Percentiles rank a stretch among this genome's conserved stretches.
Evolutionary conservation across 2,888 invertebrate genomes (phyloP).

Genomic region (Leucophora obtusa): DNA sequence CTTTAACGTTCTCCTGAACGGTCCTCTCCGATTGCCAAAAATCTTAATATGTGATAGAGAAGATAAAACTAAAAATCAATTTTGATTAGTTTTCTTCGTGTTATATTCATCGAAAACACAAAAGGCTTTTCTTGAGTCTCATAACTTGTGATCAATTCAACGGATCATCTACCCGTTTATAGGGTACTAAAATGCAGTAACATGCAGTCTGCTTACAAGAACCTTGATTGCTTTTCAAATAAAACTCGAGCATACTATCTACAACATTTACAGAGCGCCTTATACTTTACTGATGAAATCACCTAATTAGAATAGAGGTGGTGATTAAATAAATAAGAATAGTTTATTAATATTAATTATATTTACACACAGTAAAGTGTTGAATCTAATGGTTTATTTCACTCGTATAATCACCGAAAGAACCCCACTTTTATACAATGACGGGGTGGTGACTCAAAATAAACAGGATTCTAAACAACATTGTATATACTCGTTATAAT

Average conservation of each 20-base stretch:
- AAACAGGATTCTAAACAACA: conserved; percentile 36
- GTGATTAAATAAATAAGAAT: conserved; percentile 33
- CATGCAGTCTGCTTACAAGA: conserved; percentile 51
- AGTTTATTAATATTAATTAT: neutral
- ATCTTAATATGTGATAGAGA: no score
- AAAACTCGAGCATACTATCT: conserved; percentile 50
- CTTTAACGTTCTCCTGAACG: no score
- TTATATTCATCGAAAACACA: no score
- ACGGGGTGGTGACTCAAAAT: neutral
- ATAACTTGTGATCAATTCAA: no score
- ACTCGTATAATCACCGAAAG: conserved; percentile 49
- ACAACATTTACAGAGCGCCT: conserved; percentile 39
- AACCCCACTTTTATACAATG: conserved; percentile 56
- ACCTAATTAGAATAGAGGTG: conserved; percentile 48
- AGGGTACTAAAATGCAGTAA: conserved; percentile 28
- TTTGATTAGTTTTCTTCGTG: no score
- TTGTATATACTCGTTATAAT: conserved; percentile 28
- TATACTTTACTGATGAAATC: conserved; percentile 47
- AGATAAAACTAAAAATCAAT: no score
- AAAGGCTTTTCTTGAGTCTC: no score
- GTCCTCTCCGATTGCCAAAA: no score
- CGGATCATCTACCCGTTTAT: neutral
- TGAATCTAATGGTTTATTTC: conserved; percentile 53
- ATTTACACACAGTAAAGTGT: neutral
- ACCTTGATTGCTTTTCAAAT: conserved; percentile 57